These are phyloP conservation scores for Ptychoptera albimana DNA, from an alignment of 2,888 invertebrate species.

Conservation along the genomic window DNA sequence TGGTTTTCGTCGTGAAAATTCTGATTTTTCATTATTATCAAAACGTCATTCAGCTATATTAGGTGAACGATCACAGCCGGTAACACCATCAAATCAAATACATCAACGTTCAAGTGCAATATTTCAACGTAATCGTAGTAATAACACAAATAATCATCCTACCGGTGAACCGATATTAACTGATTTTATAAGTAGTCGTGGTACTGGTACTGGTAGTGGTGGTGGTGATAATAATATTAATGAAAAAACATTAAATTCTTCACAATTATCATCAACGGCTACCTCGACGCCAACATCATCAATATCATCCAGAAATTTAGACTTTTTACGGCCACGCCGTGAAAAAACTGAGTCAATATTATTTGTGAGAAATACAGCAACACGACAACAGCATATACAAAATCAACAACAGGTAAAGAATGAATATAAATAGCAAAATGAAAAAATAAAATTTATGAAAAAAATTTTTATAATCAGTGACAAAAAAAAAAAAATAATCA, in stretches of 20 bases:
- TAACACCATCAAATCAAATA: slow-evolving; percentile 24
- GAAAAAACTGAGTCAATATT: slow-evolving; percentile 85
- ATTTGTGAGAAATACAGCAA: slow-evolving; percentile 48
- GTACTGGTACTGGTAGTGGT: slow-evolving; percentile 4
- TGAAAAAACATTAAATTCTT: slow-evolving; percentile 24
- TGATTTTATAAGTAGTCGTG: slow-evolving; percentile 36
- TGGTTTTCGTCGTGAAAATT: slow-evolving; percentile 69
- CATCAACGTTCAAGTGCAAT: slow-evolving; percentile 51
- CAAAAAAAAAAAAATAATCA: background rate
- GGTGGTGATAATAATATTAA: slow-evolving; percentile 7
- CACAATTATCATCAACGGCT: slow-evolving; percentile 22
- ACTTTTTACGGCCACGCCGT: slow-evolving; percentile 50
- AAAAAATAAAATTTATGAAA: slow-evolving; percentile 2
- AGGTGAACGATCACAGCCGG: slow-evolving; percentile 30
- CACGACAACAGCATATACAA: slow-evolving; percentile 31
- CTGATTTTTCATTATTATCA: slow-evolving; percentile 64
- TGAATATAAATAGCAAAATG: slow-evolving; percentile 5
- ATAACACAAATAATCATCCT: slow-evolving; percentile 11
- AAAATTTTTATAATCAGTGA: background rate
- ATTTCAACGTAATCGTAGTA: slow-evolving; percentile 45
- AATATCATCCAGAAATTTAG: slow-evolving; percentile 24
- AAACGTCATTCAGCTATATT: slow-evolving; percentile 61
- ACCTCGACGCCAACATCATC: slow-evolving; percentile 14
- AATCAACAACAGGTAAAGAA: slow-evolving; percentile 25
- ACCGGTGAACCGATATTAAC: slow-evolving; percentile 51